A percentile compares a stretch with the other conserved stretches of the same genome.
Evolutionary conservation across 2,797 vertebrate species (phyloP).

Genomic region (Hemibagrus guttatus): DNA sequence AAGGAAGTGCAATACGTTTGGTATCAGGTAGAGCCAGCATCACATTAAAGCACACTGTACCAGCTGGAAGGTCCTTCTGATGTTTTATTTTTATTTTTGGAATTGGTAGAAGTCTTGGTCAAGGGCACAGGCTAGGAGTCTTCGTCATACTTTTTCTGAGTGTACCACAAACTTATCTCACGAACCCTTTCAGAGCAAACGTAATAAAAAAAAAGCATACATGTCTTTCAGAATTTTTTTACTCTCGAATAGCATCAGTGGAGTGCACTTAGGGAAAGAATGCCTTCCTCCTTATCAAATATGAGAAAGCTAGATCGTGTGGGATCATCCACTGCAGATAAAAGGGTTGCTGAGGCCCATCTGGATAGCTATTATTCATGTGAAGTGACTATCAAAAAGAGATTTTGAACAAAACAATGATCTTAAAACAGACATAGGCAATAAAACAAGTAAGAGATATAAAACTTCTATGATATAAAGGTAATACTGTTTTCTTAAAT

Average conservation of each 20-base stretch:
- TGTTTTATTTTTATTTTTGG: not conserved
- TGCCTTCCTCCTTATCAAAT: constrained; percentile 19
- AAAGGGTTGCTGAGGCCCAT: constrained; percentile 13
- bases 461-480: not conserved
- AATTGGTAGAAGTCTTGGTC: not conserved
- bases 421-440: constrained; percentile 11
- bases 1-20: not conserved
- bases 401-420: constrained; percentile 20
- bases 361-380: constrained; percentile 25
- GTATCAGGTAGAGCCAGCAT: not conserved
- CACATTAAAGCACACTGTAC: not conserved
- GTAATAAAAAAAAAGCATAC: not conserved
- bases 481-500: not conserved
- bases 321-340: constrained; percentile 48
- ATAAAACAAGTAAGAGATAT: not conserved
- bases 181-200: constrained; percentile 1
- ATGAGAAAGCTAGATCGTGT: constrained; percentile 19
- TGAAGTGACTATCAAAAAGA: constrained; percentile 26
- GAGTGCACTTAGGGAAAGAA: constrained; percentile 22
- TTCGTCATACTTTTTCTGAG: not conserved
- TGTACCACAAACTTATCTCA: not conserved
- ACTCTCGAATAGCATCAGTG: constrained; percentile 19
- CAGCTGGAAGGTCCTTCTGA: not conserved
- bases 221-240: constrained; percentile 5
- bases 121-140: not conserved